A percentile compares a stretch with the other conserved stretches of the same genome.
phyloP scores from a whole-genome alignment of 2,888 invertebrate species.

The Cotesia congregata region DNA sequence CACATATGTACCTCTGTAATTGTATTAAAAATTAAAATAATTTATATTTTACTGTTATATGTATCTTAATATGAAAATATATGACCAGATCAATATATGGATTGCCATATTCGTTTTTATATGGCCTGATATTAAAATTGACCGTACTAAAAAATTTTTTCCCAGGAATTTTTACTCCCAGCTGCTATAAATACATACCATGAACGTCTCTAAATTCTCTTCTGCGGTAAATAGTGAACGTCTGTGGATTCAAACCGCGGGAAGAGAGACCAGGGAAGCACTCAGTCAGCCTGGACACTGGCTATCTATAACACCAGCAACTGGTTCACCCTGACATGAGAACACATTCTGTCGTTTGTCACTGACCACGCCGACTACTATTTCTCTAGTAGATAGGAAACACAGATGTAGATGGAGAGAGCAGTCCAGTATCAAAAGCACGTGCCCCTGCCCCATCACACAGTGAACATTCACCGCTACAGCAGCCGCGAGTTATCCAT shows the following conservation, averaged over 20 bases:
- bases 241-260: neutral
- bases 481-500: conserved; percentile 42
- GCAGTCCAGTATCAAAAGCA: conserved; percentile 33
- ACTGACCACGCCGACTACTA: conserved; percentile 38
- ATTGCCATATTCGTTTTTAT: too few species aligned
- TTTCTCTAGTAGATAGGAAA: conserved; percentile 17
- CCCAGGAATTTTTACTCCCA: neutral
- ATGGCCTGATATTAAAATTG: too few species aligned
- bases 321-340: conserved; percentile 38
- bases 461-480: conserved; percentile 47
- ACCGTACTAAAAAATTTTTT: too few species aligned
- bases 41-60: too few species aligned
- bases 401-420: conserved; percentile 19
- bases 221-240: neutral
- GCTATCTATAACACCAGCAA: conserved; percentile 41
- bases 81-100: too few species aligned
- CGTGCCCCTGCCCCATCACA: conserved; percentile 28
- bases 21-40: too few species aligned
- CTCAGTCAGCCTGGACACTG: conserved; percentile 33
- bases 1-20: too few species aligned
- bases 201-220: neutral
- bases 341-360: conserved; percentile 52
- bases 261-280: neutral
- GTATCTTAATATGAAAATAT: too few species aligned
- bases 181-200: neutral